A percentile compares a stretch with the other conserved stretches of the same genome.
These are phyloP conservation scores for Cryptophagus acutangulus DNA, from an alignment of 2,888 invertebrate genomes.

Conservation along the genomic window DNA sequence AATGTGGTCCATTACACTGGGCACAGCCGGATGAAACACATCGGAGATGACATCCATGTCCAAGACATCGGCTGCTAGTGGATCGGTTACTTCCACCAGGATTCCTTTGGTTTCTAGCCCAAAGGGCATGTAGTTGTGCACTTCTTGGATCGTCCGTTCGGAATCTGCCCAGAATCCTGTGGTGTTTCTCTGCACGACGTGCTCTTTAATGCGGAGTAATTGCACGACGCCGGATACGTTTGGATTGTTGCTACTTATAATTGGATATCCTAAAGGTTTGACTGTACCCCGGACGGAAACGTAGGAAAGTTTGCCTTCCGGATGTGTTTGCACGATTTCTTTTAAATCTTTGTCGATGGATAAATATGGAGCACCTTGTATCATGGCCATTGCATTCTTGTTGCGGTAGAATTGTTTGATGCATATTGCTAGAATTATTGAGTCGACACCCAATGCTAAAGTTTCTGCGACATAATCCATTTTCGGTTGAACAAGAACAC, in stretches of 20 bases:
- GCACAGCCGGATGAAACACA: slow-evolving; percentile 72
- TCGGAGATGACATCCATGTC: slow-evolving; percentile 81
- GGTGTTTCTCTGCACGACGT: slow-evolving; percentile 74
- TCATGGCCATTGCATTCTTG: slow-evolving; percentile 63
- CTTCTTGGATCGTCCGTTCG: slow-evolving; percentile 71
- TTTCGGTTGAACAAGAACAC: too few relatives aligned
- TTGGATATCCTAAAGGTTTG: slow-evolving; percentile 69
- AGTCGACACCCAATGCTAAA: slow-evolving; percentile 68
- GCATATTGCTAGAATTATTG: slow-evolving; percentile 68
- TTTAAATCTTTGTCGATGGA: slow-evolving; percentile 62
- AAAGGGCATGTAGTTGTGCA: slow-evolving; percentile 77
- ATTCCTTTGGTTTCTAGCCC: slow-evolving; percentile 58
- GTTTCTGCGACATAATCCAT: slow-evolving; percentile 78
- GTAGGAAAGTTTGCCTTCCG: slow-evolving; percentile 65
- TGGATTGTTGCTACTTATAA: slow-evolving; percentile 68
- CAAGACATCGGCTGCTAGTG: slow-evolving; percentile 65
- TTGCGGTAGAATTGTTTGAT: slow-evolving; percentile 69
- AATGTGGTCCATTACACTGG: slow-evolving; percentile 72
- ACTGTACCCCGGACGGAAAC: slow-evolving; percentile 72
- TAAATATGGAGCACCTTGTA: slow-evolving; percentile 67
- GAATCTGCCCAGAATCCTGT: slow-evolving; percentile 86
- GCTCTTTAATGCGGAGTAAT: slow-evolving; percentile 74
- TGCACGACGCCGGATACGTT: slow-evolving; percentile 74
- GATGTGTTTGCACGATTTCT: slow-evolving; percentile 57
- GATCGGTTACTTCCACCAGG: slow-evolving; percentile 71